Percentiles rank a stretch among this genome's conserved stretches.
These are phyloP conservation scores for Anolis carolinensis DNA, from an alignment of 2,113 vertebrate genomes.

Conservation along the genomic window DNA sequence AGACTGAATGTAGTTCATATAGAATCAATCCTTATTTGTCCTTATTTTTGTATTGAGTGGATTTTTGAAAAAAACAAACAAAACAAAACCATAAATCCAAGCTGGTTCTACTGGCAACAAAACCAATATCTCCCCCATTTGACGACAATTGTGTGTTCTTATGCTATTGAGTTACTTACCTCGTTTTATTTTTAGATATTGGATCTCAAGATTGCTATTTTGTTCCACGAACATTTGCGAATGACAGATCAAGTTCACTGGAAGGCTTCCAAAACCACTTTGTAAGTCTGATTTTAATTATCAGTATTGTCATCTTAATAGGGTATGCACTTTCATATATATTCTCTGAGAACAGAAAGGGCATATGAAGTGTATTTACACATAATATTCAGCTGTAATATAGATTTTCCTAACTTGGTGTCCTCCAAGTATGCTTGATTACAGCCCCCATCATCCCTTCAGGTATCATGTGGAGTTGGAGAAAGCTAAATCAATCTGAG, in stretches of 20 bases:
- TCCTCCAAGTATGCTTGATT: neutral
- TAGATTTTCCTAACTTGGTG: neutral
- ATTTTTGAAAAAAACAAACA: neutral
- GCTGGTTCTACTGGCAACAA: neutral
- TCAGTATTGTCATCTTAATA: neutral
- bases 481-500: too few species aligned
- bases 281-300: constrained; percentile 82
- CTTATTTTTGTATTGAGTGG: neutral
- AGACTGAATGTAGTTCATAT: too few species aligned
- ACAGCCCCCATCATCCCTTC: too few species aligned
- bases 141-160: neutral
- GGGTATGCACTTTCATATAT: too few species aligned
- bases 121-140: neutral
- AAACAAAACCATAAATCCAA: too few species aligned
- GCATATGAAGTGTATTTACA: constrained; percentile 37
- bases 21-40: neutral
- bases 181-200: constrained; percentile 83
- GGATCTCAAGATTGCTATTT: constrained; percentile 97
- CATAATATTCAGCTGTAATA: constrained; percentile 38
- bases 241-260: constrained; percentile 91
- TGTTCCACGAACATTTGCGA: constrained; percentile 92
- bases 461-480: neutral
- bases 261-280: constrained; percentile 96
- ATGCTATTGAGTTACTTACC: constrained; percentile 44
- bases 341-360: neutral